A percentile compares a stretch with the other conserved stretches of the same genome.
These are phyloP conservation scores for Brachyhypopomus occidentalis DNA, from an alignment of 2,113 vertebrate species.

Conservation along the genomic window DNA sequence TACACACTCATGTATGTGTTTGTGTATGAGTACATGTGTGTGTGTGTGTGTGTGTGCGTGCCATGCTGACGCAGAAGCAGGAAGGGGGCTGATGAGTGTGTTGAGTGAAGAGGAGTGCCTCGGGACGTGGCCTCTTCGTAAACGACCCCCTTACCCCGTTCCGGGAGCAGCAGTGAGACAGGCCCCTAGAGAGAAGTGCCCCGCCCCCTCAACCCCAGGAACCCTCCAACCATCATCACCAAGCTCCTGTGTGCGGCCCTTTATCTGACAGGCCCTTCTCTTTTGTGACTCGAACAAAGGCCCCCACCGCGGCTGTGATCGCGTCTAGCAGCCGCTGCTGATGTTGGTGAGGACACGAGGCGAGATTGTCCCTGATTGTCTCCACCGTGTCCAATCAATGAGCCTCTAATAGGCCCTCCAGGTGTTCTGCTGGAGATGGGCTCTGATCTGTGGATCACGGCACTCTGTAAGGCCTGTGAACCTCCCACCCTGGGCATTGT, in stretches of 20 bases:
- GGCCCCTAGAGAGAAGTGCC: neutral
- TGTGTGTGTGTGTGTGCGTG: too few species aligned
- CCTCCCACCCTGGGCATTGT: conserved; percentile 42
- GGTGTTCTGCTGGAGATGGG: conserved; percentile 33
- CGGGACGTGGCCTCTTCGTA: too few species aligned
- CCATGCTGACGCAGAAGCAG: too few species aligned
- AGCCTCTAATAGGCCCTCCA: conserved; percentile 48
- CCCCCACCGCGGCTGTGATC: conserved; percentile 5
- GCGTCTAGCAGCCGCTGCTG: neutral
- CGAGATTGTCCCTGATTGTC: conserved; percentile 16
- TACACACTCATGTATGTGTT: too few species aligned
- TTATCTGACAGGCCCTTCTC: neutral
- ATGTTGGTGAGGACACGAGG: conserved; percentile 28
- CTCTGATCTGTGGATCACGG: conserved; percentile 43
- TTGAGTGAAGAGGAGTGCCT: too few species aligned
- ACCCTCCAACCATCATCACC: neutral
- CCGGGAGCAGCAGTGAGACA: neutral
- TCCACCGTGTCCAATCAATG: conserved; percentile 42
- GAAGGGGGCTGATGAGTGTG: too few species aligned
- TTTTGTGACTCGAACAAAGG: conserved; percentile 27
- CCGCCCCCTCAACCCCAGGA: neutral
- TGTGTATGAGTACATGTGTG: too few species aligned
- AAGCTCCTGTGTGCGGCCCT: neutral
- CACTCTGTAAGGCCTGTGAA: conserved; percentile 22
- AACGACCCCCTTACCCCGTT: neutral